phyloP scores from a whole-genome alignment of 2,113 vertebrate genomes.

The Caranx ignobilis region DNA sequence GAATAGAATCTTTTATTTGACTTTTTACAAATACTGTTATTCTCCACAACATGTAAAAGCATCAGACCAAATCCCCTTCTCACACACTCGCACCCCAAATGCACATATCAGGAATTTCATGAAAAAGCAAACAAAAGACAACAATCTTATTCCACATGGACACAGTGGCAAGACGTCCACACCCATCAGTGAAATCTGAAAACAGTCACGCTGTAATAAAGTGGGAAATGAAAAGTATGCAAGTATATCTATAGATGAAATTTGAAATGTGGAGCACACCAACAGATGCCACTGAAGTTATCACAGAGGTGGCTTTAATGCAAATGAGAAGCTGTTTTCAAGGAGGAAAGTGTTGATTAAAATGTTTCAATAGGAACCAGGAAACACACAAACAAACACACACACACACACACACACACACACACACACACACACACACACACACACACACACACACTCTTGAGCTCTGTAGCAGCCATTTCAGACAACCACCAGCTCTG shows the following conservation, averaged over 20 bases:
- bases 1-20: constrained; percentile 69
- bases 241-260: constrained; percentile 8
- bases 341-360: constrained; percentile 1
- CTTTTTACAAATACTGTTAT: constrained; percentile 61
- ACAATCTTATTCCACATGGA: constrained; percentile 8
- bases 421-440: too few relatives aligned
- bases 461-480: constrained; percentile 7
- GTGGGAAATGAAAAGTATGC: background rate
- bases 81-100: constrained; percentile 21
- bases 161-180: constrained; percentile 12
- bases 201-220: constrained; percentile 33
- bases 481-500: constrained; percentile 36
- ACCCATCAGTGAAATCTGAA: constrained; percentile 29
- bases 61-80: constrained; percentile 27
- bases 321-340: constrained; percentile 33
- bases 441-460: too few relatives aligned
- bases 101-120: constrained; percentile 17
- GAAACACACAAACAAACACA: background rate
- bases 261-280: constrained; percentile 9
- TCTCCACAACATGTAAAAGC: constrained; percentile 44
- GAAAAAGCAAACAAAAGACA: background rate
- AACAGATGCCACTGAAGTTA: constrained; percentile 11
- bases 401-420: too few relatives aligned
- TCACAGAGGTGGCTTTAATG: constrained; percentile 31
- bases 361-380: constrained; percentile 1